phyloP scores from a whole-genome alignment of 2,113 vertebrate species.

The Pedionomus torquatus region DNA sequence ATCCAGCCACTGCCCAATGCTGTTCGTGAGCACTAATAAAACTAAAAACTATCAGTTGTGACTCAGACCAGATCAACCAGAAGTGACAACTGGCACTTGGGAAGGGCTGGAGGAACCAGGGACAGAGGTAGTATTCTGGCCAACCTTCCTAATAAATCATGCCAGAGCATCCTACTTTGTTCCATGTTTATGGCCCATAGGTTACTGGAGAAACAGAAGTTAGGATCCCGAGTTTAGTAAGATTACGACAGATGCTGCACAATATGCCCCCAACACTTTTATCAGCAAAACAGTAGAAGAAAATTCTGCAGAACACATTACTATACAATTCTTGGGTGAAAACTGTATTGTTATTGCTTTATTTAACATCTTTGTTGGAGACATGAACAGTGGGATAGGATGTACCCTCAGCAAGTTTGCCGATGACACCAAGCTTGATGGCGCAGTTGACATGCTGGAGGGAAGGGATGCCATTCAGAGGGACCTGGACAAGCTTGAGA shows the following conservation, averaged over 20 bases:
- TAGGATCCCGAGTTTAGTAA: background rate
- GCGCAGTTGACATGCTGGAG: no score
- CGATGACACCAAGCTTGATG: no score
- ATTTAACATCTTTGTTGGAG: no score
- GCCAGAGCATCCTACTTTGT: background rate
- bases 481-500: no score
- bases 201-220: background rate
- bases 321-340: background rate
- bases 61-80: slow-evolving; percentile 11
- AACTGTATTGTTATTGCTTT: background rate
- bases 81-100: background rate
- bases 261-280: background rate
- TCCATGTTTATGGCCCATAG: background rate
- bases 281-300: background rate
- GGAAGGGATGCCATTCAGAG: no score
- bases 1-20: slow-evolving; percentile 34
- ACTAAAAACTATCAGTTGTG: slow-evolving; percentile 48
- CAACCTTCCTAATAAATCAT: slow-evolving; percentile 27
- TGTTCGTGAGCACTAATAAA: slow-evolving; percentile 21
- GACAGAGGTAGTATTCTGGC: background rate
- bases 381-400: no score
- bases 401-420: no score
- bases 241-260: background rate
- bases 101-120: background rate
- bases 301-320: background rate